A percentile compares a stretch with the other conserved stretches of the same genome.
phyloP scores from a whole-genome alignment of 37 sponge, comb jelly and placozoan genomes.

The Spongilla lacustris region DNA sequence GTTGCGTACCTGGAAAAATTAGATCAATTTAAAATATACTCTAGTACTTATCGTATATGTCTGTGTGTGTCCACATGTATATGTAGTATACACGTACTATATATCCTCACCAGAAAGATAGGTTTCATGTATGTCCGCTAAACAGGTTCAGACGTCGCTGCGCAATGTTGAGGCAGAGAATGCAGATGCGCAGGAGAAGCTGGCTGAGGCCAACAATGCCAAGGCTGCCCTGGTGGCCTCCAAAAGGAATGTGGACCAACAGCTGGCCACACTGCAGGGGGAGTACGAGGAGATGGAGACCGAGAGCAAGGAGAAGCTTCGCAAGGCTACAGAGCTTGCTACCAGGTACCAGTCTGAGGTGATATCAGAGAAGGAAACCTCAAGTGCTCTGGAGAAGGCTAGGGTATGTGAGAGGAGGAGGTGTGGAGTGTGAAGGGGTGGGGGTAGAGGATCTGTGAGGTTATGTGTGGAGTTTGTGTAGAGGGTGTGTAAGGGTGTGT shows the following conservation, averaged over 20 bases:
- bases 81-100: no score
- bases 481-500: neutral
- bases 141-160: slow-evolving; percentile 60
- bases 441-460: no score
- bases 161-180: slow-evolving; percentile 73
- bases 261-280: slow-evolving; percentile 77
- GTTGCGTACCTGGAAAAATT: no score
- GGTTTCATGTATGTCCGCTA: no score
- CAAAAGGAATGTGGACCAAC: slow-evolving; percentile 86
- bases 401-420: slow-evolving; percentile 47
- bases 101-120: no score
- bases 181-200: slow-evolving; percentile 62
- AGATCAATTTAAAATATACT: no score
- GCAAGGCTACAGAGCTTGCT: slow-evolving; percentile 74
- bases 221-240: slow-evolving; percentile 53
- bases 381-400: slow-evolving; percentile 52
- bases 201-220: slow-evolving; percentile 50
- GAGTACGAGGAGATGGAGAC: slow-evolving; percentile 89
- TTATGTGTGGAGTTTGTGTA: neutral
- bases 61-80: no score
- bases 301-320: slow-evolving; percentile 75
- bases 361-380: slow-evolving; percentile 46
- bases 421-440: no score
- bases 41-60: no score
- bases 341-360: slow-evolving; percentile 58